Evolutionary conservation across 2,797 vertebrate genomes (phyloP), one percentile per base, ranked within the genome.

Genomic region (Pitangus sulphuratus): DNA sequence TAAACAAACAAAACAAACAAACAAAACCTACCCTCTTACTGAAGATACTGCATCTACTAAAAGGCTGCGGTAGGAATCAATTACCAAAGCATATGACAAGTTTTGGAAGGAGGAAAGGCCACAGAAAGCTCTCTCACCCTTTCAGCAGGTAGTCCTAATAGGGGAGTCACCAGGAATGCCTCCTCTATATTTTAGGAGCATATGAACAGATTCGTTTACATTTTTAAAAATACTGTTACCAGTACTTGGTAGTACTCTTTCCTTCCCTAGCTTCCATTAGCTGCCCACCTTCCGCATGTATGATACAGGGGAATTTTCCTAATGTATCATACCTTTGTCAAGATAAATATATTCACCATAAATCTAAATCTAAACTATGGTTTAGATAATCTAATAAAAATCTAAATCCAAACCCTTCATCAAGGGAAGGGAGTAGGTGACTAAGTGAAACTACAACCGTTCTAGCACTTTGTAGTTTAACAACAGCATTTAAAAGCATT

Each of bases 1-100:
- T 37, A 69, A 85, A 39, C 12, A 58, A 65, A 31, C 5, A 21
- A 51, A 53, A 45, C 15, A 69, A 83, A 35, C 11, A 61, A 64
- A 31, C 6, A 21, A 51, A 53, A 54, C 26, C 8, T 0, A 0
- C 0, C 0, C 8, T 85, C 26, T 68, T 86, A 37, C 66, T 54
- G 37, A 75, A 51, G 26, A 76, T 28, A 54, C n/a, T 40, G 11
- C 26, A 64, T 19, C 42, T 78, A 26, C 33, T 64, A 40, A 64
- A 66, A 91, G 12, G 33, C 26, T 83, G 56, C 24, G 19, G 39
- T 31, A 91, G 44, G 20, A 81, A 69, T 82, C 44, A 48, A 58
- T 39, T 48, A 87, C 72, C 17, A 72, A 56, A 53, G 30, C 8
- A 37, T 2, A n/a, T 2, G 1, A 60, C 15, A 47, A 35, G 15